Evolutionary conservation across 2,888 invertebrate genomes (phyloP).

Genomic region (Pollenia amentaria): DNA sequence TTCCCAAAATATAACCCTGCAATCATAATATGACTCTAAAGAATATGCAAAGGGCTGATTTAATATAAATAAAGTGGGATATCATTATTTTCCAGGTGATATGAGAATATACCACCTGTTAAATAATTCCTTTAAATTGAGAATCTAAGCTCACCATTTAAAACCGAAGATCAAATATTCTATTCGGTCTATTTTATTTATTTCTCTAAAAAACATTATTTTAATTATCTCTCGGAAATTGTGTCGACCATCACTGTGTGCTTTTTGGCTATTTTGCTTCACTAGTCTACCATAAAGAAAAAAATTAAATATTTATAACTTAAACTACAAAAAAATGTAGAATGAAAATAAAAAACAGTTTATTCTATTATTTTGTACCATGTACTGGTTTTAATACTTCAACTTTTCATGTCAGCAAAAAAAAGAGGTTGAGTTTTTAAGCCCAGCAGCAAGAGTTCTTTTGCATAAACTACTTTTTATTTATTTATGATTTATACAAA

Average conservation of each 20-base stretch:
- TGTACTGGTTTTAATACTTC: conserved; percentile 49
- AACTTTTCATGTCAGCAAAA: conserved; percentile 15
- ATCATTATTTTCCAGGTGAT: too few species aligned
- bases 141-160: too few species aligned
- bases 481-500: conserved; percentile 47
- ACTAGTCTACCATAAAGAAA: background rate
- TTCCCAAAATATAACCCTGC: too few species aligned
- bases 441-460: conserved; percentile 22
- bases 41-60: too few species aligned
- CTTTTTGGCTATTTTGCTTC: background rate
- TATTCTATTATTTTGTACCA: conserved; percentile 30
- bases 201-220: background rate
- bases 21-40: too few species aligned
- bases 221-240: background rate
- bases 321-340: conserved; percentile 25
- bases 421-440: conserved; percentile 30
- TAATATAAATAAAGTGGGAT: too few species aligned
- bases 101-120: too few species aligned
- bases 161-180: too few species aligned
- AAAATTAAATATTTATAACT: conserved; percentile 50
- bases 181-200: background rate
- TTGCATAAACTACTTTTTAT: conserved; percentile 43
- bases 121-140: too few species aligned
- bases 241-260: background rate
- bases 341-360: conserved; percentile 9